These are phyloP conservation scores for Idaea aversata DNA, from an alignment of 2,888 invertebrate genomes.

Conservation along the genomic window DNA sequence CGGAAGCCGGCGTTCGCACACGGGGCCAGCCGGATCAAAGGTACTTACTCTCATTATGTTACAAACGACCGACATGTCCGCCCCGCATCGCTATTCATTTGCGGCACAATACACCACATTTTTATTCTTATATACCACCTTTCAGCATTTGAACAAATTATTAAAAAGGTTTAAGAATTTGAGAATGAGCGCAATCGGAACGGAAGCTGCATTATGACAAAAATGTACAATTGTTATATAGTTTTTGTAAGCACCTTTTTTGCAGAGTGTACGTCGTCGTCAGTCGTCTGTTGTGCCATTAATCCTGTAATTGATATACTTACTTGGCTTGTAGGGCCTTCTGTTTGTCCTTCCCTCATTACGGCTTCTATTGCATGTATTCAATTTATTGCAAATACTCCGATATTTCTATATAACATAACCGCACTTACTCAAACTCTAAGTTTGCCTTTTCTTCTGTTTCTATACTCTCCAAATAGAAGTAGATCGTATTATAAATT, in stretches of 20 bases:
- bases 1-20: conserved; percentile 70
- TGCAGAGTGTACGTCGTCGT: conserved; percentile 28
- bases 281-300: conserved; percentile 32
- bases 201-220: conserved; percentile 53
- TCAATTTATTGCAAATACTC: neutral
- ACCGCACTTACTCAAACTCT: neutral
- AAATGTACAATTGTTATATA: conserved; percentile 29
- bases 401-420: conserved; percentile 3
- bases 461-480: too few species aligned
- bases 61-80: conserved; percentile 41
- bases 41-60: conserved; percentile 41
- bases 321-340: conserved; percentile 35
- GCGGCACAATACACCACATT: conserved; percentile 47
- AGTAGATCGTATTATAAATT: neutral
- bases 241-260: conserved; percentile 32
- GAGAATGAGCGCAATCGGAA: conserved; percentile 32
- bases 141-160: conserved; percentile 7
- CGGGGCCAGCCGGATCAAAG: conserved; percentile 70
- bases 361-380: conserved; percentile 49
- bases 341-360: conserved; percentile 60
- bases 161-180: conserved; percentile 22
- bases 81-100: conserved; percentile 51
- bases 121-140: conserved; percentile 31
- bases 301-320: conserved; percentile 48
- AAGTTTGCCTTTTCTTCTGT: neutral